A percentile compares a stretch with the other conserved stretches of the same genome.
Evolutionary conservation across 2,888 invertebrate species (phyloP).

Genomic region (Dorcus hopei): DNA sequence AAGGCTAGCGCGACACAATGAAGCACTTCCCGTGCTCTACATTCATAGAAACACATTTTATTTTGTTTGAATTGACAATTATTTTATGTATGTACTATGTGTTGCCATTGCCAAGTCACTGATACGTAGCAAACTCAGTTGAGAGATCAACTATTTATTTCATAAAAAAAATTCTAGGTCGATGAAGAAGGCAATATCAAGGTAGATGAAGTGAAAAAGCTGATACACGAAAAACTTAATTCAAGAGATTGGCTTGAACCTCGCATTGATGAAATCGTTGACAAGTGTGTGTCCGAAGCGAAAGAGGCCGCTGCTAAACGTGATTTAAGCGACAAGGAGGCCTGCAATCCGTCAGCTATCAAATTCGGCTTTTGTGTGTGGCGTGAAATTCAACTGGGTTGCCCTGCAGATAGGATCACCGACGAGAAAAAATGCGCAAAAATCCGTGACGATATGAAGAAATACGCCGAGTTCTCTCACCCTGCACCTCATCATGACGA

Average conservation of each 20-base stretch:
- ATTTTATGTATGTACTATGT: no score
- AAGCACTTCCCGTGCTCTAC: constrained; percentile 21
- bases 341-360: constrained; percentile 42
- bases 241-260: constrained; percentile 39
- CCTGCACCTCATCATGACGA: constrained; percentile 17
- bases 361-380: constrained; percentile 44
- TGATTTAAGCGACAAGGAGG: constrained; percentile 29
- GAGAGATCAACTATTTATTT: neutral
- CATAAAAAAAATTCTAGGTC: constrained; percentile 31
- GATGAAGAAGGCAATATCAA: constrained; percentile 40
- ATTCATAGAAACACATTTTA: constrained; percentile 4
- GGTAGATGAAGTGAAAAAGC: constrained; percentile 34
- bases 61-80: neutral
- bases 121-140: neutral
- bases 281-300: constrained; percentile 41
- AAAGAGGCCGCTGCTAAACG: constrained; percentile 30
- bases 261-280: constrained; percentile 38
- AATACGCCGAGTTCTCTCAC: constrained; percentile 25
- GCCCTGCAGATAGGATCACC: constrained; percentile 46
- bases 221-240: constrained; percentile 35
- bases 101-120: no score
- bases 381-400: constrained; percentile 44
- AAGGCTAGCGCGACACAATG: constrained; percentile 4
- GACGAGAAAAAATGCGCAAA: constrained; percentile 41
- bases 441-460: constrained; percentile 40